Percentiles rank a stretch among this genome's conserved stretches.
These are phyloP conservation scores for Paragorgia papillata DNA, from an alignment of 92 coral and sea anemone species.

Conservation along the genomic window DNA sequence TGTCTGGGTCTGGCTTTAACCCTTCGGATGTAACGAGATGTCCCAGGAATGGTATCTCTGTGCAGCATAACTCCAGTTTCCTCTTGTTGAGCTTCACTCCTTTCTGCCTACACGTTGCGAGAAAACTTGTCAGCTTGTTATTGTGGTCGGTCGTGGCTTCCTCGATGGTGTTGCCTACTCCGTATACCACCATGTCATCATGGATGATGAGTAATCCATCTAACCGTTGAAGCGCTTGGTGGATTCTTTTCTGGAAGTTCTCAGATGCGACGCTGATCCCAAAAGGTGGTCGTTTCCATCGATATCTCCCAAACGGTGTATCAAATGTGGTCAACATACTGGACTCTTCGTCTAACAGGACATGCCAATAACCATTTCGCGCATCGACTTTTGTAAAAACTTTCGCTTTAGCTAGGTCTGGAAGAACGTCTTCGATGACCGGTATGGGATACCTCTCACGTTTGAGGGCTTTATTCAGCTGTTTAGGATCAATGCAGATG, in stretches of 20 bases:
- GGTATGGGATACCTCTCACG: constrained; percentile 58
- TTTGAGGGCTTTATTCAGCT: constrained; percentile 45
- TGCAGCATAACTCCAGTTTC: constrained; percentile 24
- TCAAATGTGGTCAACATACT: constrained; percentile 7
- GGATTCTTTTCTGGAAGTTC: constrained; percentile 57
- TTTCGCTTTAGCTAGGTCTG: constrained; percentile 7
- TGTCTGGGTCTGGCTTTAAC: constrained; percentile 44
- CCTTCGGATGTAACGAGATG: constrained; percentile 43
- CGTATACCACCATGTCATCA: constrained; percentile 28
- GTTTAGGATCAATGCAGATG: constrained; percentile 52
- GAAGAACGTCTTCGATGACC: constrained; percentile 27
- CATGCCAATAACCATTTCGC: constrained; percentile 5
- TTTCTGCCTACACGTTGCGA: constrained; percentile 35
- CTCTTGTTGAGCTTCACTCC: constrained; percentile 40
- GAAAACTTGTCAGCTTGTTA: constrained; percentile 8
- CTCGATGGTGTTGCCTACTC: constrained; percentile 42
- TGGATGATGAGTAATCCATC: constrained; percentile 21
- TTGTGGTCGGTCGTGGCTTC: constrained; percentile 38
- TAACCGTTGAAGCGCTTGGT: constrained; percentile 61
- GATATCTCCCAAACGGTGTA: constrained; percentile 30
- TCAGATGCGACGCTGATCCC: constrained; percentile 56
- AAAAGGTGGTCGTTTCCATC: constrained; percentile 24
- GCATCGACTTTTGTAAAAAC: constrained; percentile 23
- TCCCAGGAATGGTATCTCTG: constrained; percentile 31
- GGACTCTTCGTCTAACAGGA: constrained; percentile 27